phyloP scores from a whole-genome alignment of 2,888 invertebrate genomes.

The Xylocampa areola region DNA sequence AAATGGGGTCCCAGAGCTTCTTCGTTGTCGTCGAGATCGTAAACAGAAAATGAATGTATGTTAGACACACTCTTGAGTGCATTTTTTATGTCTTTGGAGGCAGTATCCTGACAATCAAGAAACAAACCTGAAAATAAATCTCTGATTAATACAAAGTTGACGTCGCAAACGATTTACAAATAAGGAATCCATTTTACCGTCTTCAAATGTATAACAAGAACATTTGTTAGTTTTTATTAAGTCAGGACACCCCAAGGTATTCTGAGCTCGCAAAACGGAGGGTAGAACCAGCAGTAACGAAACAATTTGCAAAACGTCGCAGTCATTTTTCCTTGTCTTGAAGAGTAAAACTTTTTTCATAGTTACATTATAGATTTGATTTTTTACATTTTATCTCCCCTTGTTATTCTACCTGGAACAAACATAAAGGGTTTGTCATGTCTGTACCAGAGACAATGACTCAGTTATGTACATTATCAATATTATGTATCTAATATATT shows the following conservation, averaged over 20 bases:
- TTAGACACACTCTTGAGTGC: conserved; percentile 92
- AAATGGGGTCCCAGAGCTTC: conserved; percentile 93
- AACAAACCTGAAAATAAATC: conserved; percentile 91
- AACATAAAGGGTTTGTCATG: conserved; percentile 47
- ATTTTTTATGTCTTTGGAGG: conserved; percentile 92
- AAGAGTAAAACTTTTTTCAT: conserved; percentile 83
- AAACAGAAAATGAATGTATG: conserved; percentile 95
- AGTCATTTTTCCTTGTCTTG: conserved; percentile 79
- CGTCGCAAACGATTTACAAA: conserved; percentile 40
- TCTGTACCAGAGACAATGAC: conserved; percentile 26
- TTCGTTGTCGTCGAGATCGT: conserved; percentile 95
- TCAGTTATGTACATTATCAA: conserved; percentile 19
- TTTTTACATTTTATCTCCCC: conserved; percentile 72
- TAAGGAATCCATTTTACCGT: conserved; percentile 89
- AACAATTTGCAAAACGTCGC: conserved; percentile 81
- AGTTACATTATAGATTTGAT: conserved; percentile 83
- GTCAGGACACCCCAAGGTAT: conserved; percentile 91
- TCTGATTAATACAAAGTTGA: conserved; percentile 50
- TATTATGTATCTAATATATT: conserved; percentile 32
- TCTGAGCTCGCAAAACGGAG: conserved; percentile 85
- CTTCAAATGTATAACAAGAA: conserved; percentile 97
- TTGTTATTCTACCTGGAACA: conserved; percentile 76
- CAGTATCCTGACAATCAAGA: conserved; percentile 96
- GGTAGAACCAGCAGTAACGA: conserved; percentile 83
- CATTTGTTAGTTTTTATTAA: conserved; percentile 94